Conservation (phyloP, 2,113 vertebrate genomes). For the Syngnathoides biaculeatus region DNA sequence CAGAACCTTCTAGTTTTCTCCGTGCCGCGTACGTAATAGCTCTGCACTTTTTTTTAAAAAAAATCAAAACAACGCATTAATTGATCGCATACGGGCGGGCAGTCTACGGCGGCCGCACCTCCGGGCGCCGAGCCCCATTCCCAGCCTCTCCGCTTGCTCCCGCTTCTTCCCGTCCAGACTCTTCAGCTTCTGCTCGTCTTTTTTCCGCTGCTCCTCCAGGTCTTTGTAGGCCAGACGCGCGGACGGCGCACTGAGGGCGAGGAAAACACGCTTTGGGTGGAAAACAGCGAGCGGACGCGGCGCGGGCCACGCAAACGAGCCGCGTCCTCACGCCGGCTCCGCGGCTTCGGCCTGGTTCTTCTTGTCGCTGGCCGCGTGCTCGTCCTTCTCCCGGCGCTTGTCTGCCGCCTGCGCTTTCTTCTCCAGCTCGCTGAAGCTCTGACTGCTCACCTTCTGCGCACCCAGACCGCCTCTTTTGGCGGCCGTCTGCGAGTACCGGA, state of each 20-base stretch:
- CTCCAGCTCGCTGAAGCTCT: slow-evolving; percentile 85
- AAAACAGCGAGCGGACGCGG: background rate
- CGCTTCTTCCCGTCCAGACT: slow-evolving; percentile 79
- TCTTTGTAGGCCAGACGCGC: slow-evolving; percentile 84
- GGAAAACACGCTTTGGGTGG: background rate
- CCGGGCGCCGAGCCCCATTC: slow-evolving; percentile 84
- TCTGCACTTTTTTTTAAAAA: no score
- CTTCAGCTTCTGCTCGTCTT: slow-evolving; percentile 73
- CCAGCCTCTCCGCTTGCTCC: slow-evolving; percentile 84
- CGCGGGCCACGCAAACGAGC: background rate
- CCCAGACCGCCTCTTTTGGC: slow-evolving; percentile 87
- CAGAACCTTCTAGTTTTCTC: no score
- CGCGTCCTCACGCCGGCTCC: slow-evolving; percentile 74
- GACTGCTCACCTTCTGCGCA: slow-evolving; percentile 87
- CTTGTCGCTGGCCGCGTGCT: slow-evolving; percentile 24
- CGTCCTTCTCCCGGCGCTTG: slow-evolving; percentile 74
- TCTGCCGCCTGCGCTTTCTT: slow-evolving; percentile 88
- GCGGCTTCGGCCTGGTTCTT: slow-evolving; percentile 59
- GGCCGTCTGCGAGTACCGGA: slow-evolving; percentile 73
- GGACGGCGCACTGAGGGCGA: slow-evolving; percentile 71
- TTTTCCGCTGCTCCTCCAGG: slow-evolving; percentile 82
- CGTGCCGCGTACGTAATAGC: background rate
- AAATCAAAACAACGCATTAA: no score
- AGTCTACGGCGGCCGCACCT: no score
- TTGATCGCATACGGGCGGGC: no score